phyloP scores from a whole-genome alignment of 2,888 invertebrate genomes.

The Melikaiella ostensackeni region DNA sequence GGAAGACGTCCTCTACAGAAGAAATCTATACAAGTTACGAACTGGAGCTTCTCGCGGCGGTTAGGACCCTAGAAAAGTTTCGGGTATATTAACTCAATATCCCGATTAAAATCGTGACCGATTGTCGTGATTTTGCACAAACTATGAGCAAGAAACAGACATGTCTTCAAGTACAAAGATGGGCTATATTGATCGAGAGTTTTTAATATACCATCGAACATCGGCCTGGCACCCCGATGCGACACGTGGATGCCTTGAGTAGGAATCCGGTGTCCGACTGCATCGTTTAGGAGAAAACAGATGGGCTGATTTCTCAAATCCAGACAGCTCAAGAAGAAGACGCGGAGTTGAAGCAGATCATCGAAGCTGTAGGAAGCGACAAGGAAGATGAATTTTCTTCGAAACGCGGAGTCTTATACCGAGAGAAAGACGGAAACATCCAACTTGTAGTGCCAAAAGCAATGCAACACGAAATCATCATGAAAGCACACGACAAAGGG shows the following conservation, averaged over 20 bases:
- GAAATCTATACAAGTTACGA: no score
- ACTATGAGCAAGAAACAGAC: conserved; percentile 49
- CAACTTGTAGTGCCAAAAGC: conserved; percentile 24
- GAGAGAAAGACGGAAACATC: neutral
- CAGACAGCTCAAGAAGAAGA: no score
- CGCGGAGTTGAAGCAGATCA: neutral
- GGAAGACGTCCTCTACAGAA: conserved; percentile 50
- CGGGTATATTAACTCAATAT: conserved; percentile 56
- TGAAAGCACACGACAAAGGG: conserved; percentile 37
- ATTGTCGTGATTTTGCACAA: conserved; percentile 55
- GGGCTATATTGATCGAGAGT: conserved; percentile 54
- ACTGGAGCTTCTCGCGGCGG: no score
- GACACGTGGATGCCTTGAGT: conserved; percentile 47
- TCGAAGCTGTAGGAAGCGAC: conserved; percentile 28
- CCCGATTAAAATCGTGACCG: neutral
- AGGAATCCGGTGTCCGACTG: neutral
- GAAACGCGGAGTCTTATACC: neutral
- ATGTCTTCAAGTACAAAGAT: conserved; percentile 51
- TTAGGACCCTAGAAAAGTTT: conserved; percentile 46
- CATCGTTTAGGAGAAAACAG: no score
- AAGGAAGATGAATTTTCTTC: neutral
- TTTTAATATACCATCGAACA: conserved; percentile 52
- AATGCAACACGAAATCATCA: conserved; percentile 37
- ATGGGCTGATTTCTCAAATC: no score
- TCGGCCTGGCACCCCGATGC: conserved; percentile 42